These are phyloP conservation scores for Plagiodera versicolora DNA, from an alignment of 2,888 invertebrate species.

Conservation along the genomic window DNA sequence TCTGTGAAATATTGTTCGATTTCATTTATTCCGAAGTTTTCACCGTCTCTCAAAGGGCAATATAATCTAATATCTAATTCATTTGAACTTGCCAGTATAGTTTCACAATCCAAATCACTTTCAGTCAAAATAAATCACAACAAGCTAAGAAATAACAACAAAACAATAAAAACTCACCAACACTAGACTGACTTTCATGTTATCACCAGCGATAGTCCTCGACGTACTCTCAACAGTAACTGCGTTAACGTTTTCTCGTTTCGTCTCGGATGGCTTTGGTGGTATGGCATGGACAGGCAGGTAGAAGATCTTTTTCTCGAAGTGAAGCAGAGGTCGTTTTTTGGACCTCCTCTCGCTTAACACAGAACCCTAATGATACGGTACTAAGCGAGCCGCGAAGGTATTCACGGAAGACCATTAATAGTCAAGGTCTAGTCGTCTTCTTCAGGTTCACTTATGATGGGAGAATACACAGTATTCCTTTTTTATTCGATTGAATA, in stretches of 20 bases:
- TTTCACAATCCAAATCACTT: too few relatives aligned
- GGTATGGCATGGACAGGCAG: constrained; percentile 20
- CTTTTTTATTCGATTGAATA: too few relatives aligned
- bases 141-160: not conserved
- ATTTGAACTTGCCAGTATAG: too few relatives aligned
- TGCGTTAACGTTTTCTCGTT: constrained; percentile 19
- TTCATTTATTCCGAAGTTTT: too few relatives aligned
- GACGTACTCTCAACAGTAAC: constrained; percentile 19
- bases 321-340: not conserved
- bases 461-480: too few relatives aligned
- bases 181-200: constrained; percentile 21
- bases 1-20: too few relatives aligned
- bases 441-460: not conserved
- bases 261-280: constrained; percentile 14
- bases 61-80: too few relatives aligned
- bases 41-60: too few relatives aligned
- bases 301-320: constrained; percentile 15
- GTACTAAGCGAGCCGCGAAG: not conserved
- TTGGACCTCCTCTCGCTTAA: too few relatives aligned
- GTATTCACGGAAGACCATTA: constrained; percentile 2
- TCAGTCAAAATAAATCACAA: too few relatives aligned
- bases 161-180: constrained; percentile 20
- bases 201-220: constrained; percentile 3
- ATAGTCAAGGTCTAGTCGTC: not conserved
- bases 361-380: constrained; percentile 10